Conservation (phyloP, 2,888 invertebrate species). For the Eupsilia transversa region DNA sequence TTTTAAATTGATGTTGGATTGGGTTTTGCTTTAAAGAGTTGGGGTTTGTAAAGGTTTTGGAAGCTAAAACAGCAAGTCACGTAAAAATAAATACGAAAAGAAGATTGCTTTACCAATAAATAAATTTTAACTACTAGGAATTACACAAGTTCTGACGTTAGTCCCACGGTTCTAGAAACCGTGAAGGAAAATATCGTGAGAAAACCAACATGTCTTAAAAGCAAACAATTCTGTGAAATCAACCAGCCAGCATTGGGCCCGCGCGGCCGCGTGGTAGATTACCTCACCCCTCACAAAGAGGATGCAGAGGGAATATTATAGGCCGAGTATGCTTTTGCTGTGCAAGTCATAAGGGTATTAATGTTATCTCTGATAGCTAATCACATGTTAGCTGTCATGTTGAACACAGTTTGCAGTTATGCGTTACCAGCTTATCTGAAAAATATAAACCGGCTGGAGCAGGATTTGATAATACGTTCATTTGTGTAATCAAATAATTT, state of each 20-base stretch:
- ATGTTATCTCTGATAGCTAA: neutral
- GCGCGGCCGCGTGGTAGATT: neutral
- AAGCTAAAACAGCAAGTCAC: neutral
- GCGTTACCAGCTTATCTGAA: neutral
- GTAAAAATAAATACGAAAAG: neutral
- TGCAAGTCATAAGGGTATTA: neutral
- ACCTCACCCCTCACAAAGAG: neutral
- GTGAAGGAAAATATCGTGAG: neutral
- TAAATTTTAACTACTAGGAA: neutral
- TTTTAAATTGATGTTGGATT: constrained; percentile 42
- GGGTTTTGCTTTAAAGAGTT: neutral
- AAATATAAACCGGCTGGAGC: neutral
- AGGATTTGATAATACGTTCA: constrained; percentile 1
- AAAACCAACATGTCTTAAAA: neutral
- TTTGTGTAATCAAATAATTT: neutral
- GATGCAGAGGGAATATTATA: constrained; percentile 1
- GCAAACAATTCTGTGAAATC: neutral
- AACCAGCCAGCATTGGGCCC: too few relatives aligned
- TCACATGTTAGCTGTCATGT: neutral
- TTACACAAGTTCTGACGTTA: neutral
- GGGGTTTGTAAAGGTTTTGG: neutral
- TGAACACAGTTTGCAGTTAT: neutral
- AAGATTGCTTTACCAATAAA: neutral
- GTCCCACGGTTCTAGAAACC: neutral
- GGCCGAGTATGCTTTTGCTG: neutral